Percentiles rank a stretch among this genome's conserved stretches.
These are phyloP conservation scores for Drosophila pallidifrons DNA, from an alignment of 1,140 invertebrate species.

Conservation along the genomic window DNA sequence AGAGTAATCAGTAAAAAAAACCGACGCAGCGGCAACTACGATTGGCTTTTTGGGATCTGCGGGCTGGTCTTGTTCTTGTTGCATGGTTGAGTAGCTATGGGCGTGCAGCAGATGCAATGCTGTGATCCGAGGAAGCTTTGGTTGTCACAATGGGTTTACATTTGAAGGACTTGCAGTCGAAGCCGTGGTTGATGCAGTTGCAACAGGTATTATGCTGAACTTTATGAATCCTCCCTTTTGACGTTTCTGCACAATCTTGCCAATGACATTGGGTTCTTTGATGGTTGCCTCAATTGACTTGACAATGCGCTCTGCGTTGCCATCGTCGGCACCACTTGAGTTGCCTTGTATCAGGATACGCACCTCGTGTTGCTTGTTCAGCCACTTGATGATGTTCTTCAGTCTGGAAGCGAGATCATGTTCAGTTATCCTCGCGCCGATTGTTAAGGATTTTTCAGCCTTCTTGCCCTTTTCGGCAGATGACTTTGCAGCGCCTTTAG, in stretches of 20 bases:
- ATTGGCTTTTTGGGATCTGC: background rate
- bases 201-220: constrained; percentile 87
- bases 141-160: constrained; percentile 59
- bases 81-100: constrained; percentile 22
- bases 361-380: constrained; percentile 88
- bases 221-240: constrained; percentile 86
- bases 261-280: constrained; percentile 85
- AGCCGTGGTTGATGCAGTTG: background rate
- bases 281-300: constrained; percentile 86
- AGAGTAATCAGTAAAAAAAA: constrained; percentile 44
- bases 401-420: constrained; percentile 88
- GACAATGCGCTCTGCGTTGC: constrained; percentile 84
- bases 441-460: constrained; percentile 86
- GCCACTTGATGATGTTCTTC: constrained; percentile 88
- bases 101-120: background rate
- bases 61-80: background rate
- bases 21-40: background rate
- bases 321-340: constrained; percentile 81
- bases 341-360: constrained; percentile 86
- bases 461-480: constrained; percentile 51
- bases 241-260: constrained; percentile 87
- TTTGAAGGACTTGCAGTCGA: background rate
- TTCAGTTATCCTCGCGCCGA: constrained; percentile 87
- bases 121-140: constrained; percentile 39
- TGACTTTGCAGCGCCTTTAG: constrained; percentile 20